A percentile compares a stretch with the other conserved stretches of the same genome.
phyloP scores from a whole-genome alignment of 2,113 vertebrate genomes.

The Siphamia tubifer region DNA sequence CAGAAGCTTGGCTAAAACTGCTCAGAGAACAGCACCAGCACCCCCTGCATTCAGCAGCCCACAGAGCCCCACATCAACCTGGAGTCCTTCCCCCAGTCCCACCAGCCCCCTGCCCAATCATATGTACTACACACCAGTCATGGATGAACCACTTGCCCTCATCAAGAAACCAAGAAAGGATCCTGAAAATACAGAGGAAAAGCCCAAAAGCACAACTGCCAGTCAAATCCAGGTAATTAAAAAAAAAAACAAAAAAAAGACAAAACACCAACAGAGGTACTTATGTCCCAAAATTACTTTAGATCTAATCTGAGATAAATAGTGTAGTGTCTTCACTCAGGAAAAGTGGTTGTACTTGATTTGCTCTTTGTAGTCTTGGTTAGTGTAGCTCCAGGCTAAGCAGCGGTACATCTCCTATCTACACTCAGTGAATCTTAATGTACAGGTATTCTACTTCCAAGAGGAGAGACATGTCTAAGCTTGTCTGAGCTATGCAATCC shows the following conservation, averaged over 20 bases:
- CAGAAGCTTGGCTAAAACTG: constrained; percentile 53
- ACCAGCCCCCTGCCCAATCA: constrained; percentile 65
- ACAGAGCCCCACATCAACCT: constrained; percentile 72
- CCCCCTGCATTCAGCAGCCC: constrained; percentile 44
- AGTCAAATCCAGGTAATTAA: constrained; percentile 76
- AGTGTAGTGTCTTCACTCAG: background rate
- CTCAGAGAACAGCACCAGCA: constrained; percentile 54
- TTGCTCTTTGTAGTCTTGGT: constrained; percentile 26
- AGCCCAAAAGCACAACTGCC: constrained; percentile 41
- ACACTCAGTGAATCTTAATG: constrained; percentile 35
- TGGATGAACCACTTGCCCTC: constrained; percentile 82
- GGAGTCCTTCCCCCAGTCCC: constrained; percentile 75
- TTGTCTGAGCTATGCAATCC: constrained; percentile 79
- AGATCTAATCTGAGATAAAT: background rate
- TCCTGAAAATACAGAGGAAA: constrained; percentile 53
- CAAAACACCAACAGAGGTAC: background rate
- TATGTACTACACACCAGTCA: constrained; percentile 72
- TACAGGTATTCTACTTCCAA: constrained; percentile 31
- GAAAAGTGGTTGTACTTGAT: background rate
- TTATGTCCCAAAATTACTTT: background rate
- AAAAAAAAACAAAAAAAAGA: background rate
- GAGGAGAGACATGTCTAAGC: constrained; percentile 66
- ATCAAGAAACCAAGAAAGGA: constrained; percentile 81
- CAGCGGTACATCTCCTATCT: constrained; percentile 39
- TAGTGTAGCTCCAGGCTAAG: constrained; percentile 54